Evolutionary conservation across 1,140 invertebrate genomes (phyloP).

Genomic region (Bombus picipes): DNA sequence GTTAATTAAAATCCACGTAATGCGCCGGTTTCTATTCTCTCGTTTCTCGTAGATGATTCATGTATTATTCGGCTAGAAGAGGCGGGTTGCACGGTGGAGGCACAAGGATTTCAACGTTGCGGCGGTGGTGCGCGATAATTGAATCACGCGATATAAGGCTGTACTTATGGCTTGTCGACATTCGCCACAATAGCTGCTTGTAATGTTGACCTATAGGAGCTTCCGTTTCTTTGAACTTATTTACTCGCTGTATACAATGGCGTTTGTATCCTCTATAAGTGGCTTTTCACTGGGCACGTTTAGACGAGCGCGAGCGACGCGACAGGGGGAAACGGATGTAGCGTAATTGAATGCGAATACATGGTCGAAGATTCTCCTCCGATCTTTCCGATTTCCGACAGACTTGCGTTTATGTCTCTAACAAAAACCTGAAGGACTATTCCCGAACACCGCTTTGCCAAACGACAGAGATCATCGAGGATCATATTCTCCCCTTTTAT

Average conservation of each 20-base stretch:
- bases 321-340: not conserved
- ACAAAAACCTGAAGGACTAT: too few species aligned
- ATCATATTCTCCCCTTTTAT: too few species aligned
- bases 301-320: slow-evolving; percentile 9
- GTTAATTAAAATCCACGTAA: not conserved
- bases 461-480: too few species aligned
- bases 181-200: slow-evolving; percentile 2
- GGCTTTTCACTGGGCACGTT: slow-evolving; percentile 31
- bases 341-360: slow-evolving; percentile 56
- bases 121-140: slow-evolving; percentile 5
- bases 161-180: slow-evolving; percentile 21
- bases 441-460: too few species aligned
- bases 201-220: slow-evolving; percentile 12
- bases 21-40: not conserved
- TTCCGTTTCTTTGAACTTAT: slow-evolving; percentile 52
- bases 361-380: too few species aligned
- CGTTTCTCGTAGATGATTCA: not conserved
- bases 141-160: slow-evolving; percentile 30
- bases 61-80: not conserved
- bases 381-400: too few species aligned
- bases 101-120: not conserved
- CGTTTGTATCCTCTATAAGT: slow-evolving; percentile 25
- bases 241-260: slow-evolving; percentile 34
- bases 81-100: not conserved
- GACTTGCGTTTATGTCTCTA: too few species aligned